Evolutionary conservation across 2,888 invertebrate species (phyloP).

Genomic region (Oxyteleia sp.): DNA sequence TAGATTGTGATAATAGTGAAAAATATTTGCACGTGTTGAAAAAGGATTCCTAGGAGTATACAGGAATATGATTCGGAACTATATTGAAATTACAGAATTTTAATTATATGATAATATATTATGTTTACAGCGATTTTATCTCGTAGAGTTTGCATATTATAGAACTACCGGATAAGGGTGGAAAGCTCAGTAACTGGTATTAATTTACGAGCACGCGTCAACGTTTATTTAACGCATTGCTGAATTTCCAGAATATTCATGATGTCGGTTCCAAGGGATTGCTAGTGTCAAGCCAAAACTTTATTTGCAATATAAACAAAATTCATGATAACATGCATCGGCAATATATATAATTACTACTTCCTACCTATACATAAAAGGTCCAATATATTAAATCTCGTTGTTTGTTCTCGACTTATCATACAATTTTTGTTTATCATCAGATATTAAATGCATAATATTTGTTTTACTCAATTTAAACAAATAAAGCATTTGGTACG

Average conservation of each 20-base stretch:
- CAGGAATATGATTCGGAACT: no score
- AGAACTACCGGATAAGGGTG: no score
- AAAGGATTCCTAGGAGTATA: no score
- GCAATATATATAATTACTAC: slow-evolving; percentile 41
- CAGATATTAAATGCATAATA: no score
- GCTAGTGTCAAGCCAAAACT: slow-evolving; percentile 68
- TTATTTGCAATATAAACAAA: slow-evolving; percentile 69
- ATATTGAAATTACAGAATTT: slow-evolving; percentile 70
- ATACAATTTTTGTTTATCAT: no score
- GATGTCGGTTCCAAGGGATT: slow-evolving; percentile 72
- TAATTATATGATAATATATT: slow-evolving; percentile 73
- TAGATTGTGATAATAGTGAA: no score
- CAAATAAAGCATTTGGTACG: no score
- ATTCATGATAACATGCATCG: slow-evolving; percentile 56
- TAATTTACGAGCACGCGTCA: slow-evolving; percentile 78
- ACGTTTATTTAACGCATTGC: slow-evolving; percentile 77
- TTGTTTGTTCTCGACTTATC: no score
- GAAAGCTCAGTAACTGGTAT: slow-evolving; percentile 74
- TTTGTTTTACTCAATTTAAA: no score
- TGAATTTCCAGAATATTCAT: slow-evolving; percentile 79
- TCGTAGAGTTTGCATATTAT: slow-evolving; percentile 73
- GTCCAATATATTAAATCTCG: no score
- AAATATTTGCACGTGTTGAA: no score
- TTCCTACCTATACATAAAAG: slow-evolving; percentile 10
- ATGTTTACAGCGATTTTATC: slow-evolving; percentile 74